These are phyloP conservation scores for Syngnathus typhle DNA, from an alignment of 2,113 vertebrate genomes.

Conservation along the genomic window DNA sequence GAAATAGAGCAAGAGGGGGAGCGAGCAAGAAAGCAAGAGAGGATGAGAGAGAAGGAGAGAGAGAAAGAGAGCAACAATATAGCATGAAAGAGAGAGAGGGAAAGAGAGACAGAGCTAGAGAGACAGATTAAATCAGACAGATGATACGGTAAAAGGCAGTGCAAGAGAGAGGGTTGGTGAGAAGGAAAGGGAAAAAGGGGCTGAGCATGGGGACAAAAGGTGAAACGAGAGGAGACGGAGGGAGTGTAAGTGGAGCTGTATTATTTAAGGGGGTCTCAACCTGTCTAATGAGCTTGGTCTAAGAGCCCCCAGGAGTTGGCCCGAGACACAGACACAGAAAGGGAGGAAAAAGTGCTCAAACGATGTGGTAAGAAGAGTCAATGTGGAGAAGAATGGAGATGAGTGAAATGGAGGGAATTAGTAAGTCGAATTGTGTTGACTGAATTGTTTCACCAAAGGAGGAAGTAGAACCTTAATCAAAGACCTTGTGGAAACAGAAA, in stretches of 20 bases:
- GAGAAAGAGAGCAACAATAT: not conserved
- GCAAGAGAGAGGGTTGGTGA: conserved; percentile 10
- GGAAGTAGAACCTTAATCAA: not conserved
- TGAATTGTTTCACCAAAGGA: not conserved
- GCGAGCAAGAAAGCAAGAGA: conserved; percentile 60
- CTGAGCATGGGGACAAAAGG: conserved; percentile 27
- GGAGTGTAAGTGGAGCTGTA: conserved; percentile 63
- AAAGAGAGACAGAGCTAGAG: conserved; percentile 38
- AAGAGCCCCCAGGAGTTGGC: conserved; percentile 59
- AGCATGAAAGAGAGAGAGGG: conserved; percentile 1
- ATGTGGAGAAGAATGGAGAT: conserved; percentile 21
- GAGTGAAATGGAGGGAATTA: conserved; percentile 20
- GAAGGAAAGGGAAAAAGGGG: conserved; percentile 17
- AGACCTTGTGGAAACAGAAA: not conserved
- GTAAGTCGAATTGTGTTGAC: not conserved
- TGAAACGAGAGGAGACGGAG: conserved; percentile 42
- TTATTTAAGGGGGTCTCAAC: conserved; percentile 74
- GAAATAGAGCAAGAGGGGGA: conserved; percentile 11
- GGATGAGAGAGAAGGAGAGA: conserved; percentile 21
- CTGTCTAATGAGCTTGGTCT: conserved; percentile 71
- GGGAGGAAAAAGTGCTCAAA: conserved; percentile 46
- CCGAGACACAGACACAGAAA: conserved; percentile 45
- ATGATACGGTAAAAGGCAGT: conserved; percentile 29
- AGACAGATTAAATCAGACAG: conserved; percentile 51
- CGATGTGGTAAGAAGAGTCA: conserved; percentile 49